phyloP scores from a whole-genome alignment of 2,113 vertebrate species.

The Pluvialis apricaria region DNA sequence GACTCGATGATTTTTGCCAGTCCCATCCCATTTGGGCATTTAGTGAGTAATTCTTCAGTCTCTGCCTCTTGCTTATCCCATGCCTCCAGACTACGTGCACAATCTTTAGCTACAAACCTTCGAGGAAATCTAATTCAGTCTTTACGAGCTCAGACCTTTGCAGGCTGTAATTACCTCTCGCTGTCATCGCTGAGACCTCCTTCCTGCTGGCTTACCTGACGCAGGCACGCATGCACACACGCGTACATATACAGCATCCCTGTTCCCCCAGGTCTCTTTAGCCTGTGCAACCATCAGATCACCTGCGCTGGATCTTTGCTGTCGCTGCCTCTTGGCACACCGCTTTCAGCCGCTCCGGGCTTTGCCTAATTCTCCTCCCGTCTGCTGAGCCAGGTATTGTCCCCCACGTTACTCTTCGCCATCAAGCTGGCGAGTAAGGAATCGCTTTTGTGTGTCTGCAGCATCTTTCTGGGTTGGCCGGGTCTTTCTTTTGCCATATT shows the following conservation, averaged over 20 bases:
- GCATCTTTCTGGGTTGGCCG: background rate
- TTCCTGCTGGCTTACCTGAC: background rate
- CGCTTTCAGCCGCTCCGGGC: background rate
- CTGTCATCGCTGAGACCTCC: background rate
- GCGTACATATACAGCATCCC: background rate
- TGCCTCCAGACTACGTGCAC: background rate
- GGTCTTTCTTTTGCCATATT: background rate
- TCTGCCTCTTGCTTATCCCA: background rate
- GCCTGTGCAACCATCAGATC: background rate
- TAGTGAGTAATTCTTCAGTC: background rate
- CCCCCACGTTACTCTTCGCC: fast-evolving
- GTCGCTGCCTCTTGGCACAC: background rate
- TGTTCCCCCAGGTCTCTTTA: background rate
- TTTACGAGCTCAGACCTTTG: constrained; percentile 26
- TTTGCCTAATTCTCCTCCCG: background rate
- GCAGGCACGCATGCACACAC: fast-evolving
- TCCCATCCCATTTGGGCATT: background rate
- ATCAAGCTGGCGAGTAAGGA: background rate
- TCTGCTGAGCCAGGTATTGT: constrained; percentile 10
- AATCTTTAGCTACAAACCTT: background rate
- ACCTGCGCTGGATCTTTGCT: background rate
- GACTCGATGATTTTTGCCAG: background rate
- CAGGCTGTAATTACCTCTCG: constrained; percentile 43
- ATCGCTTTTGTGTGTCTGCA: fast-evolving
- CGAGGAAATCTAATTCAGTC: background rate